phyloP scores from a whole-genome alignment of 2,888 invertebrate species.

The Teinopalpus imperialis region DNA sequence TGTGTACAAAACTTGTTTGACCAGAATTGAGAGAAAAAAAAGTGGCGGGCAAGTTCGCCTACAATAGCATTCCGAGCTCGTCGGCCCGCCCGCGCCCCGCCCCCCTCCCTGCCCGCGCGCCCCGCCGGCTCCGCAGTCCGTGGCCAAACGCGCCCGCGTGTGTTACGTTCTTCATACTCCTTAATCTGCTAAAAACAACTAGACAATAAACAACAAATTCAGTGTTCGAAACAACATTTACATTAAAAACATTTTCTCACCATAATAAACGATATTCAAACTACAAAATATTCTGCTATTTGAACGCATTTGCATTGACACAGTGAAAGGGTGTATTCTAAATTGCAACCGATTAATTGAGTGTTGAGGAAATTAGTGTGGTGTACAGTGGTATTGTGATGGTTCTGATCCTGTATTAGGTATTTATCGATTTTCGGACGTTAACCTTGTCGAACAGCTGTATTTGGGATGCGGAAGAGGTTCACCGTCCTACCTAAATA shows the following conservation, averaged over 20 bases:
- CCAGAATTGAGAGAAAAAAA: slow-evolving; percentile 77
- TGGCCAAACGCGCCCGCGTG: slow-evolving; percentile 66
- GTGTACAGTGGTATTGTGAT: slow-evolving; percentile 53
- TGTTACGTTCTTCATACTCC: slow-evolving; percentile 35
- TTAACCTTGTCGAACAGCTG: slow-evolving; percentile 69
- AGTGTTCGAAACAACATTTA: slow-evolving; percentile 32
- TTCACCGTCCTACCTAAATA: slow-evolving; percentile 18
- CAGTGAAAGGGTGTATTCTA: slow-evolving; percentile 43
- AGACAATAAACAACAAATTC: slow-evolving; percentile 50
- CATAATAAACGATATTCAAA: neutral
- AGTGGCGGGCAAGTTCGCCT: slow-evolving; percentile 80
- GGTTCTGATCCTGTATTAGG: slow-evolving; percentile 43
- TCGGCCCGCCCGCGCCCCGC: slow-evolving; percentile 55
- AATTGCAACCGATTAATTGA: slow-evolving; percentile 52
- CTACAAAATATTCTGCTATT: neutral
- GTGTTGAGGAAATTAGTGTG: slow-evolving; percentile 58
- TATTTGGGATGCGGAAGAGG: slow-evolving; percentile 59
- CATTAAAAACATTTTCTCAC: neutral
- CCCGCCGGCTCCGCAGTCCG: slow-evolving; percentile 42
- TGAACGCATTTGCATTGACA: slow-evolving; percentile 31
- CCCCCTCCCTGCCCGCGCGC: slow-evolving; percentile 35
- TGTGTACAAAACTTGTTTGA: slow-evolving; percentile 81
- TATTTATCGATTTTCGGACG: slow-evolving; percentile 68
- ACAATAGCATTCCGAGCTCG: slow-evolving; percentile 76
- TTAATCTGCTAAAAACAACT: slow-evolving; percentile 46